These are phyloP conservation scores for Sinocyclocheilus anshuiensis DNA, from an alignment of 2,113 vertebrate genomes.

Conservation along the genomic window DNA sequence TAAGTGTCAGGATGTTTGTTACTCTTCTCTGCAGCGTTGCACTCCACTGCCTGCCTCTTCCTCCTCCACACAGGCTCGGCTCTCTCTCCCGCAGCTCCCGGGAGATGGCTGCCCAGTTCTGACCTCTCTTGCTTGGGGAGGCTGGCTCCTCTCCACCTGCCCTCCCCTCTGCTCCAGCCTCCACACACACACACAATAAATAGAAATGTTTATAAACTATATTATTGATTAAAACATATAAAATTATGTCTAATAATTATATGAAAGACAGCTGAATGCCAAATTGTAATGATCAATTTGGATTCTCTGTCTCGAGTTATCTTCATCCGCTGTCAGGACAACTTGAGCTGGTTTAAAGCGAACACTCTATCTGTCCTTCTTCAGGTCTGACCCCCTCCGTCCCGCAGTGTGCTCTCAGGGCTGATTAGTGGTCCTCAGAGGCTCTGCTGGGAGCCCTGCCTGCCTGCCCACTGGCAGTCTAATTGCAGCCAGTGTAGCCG, in stretches of 20 bases:
- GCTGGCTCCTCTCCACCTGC: constrained; percentile 44
- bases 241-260: neutral
- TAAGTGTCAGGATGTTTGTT: constrained; percentile 47
- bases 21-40: constrained; percentile 45
- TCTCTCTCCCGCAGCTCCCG: constrained; percentile 31
- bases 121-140: constrained; percentile 52
- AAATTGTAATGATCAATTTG: neutral
- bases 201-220: too few relatives aligned
- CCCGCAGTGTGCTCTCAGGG: constrained; percentile 46
- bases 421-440: constrained; percentile 49
- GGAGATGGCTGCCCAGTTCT: constrained; percentile 49
- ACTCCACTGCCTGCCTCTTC: constrained; percentile 43
- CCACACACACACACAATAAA: neutral
- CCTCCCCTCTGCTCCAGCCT: constrained; percentile 53
- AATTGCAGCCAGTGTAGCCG: constrained; percentile 55
- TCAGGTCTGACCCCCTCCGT: neutral
- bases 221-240: neutral
- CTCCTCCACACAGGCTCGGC: constrained; percentile 48
- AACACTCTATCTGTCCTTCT: constrained; percentile 18
- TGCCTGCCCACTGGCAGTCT: constrained; percentile 56
- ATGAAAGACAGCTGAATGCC: neutral
- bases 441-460: constrained; percentile 42
- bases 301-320: neutral
- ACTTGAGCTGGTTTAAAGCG: neutral
- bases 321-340: neutral